Conservation (phyloP, 1,140 invertebrate genomes). For the Fopius arisanus region DNA sequence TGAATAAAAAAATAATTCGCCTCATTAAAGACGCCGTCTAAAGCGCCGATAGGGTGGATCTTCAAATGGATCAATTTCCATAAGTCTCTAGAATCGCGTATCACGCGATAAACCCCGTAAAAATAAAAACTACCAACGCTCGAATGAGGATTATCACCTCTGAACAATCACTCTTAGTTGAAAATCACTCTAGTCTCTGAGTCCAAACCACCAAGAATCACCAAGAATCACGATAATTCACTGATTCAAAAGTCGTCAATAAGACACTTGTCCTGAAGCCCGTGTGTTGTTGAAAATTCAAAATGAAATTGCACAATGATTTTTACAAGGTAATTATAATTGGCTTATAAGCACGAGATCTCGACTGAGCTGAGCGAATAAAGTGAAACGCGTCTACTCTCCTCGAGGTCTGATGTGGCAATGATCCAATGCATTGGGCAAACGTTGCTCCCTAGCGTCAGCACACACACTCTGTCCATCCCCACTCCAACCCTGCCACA, state of each 20-base stretch:
- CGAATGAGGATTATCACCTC: not conserved
- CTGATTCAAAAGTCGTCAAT: not conserved
- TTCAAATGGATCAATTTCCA: slow-evolving; percentile 59
- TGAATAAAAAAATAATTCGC: not conserved
- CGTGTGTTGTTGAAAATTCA: too few relatives aligned
- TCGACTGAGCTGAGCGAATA: slow-evolving; percentile 57
- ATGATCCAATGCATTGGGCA: slow-evolving; percentile 57
- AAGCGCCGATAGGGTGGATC: slow-evolving; percentile 55
- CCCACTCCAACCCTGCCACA: not conserved
- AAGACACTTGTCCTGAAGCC: not conserved
- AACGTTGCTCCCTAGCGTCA: slow-evolving; percentile 43
- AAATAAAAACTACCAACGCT: not conserved
- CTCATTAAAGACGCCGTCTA: slow-evolving; percentile 46
- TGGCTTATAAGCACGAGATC: slow-evolving; percentile 47
- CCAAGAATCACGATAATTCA: not conserved
- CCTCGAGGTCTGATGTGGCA: slow-evolving; percentile 62
- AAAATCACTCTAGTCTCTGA: not conserved
- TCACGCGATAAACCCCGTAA: slow-evolving; percentile 18
- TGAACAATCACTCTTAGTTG: not conserved
- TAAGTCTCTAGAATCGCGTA: slow-evolving; percentile 46
- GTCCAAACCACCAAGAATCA: not conserved
- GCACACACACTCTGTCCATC: not conserved
- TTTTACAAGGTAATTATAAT: too few relatives aligned
- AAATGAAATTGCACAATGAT: too few relatives aligned
- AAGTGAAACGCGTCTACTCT: slow-evolving; percentile 60